Evolutionary conservation across 2,888 invertebrate species (phyloP).

Genomic region (Latheticus oryzae): DNA sequence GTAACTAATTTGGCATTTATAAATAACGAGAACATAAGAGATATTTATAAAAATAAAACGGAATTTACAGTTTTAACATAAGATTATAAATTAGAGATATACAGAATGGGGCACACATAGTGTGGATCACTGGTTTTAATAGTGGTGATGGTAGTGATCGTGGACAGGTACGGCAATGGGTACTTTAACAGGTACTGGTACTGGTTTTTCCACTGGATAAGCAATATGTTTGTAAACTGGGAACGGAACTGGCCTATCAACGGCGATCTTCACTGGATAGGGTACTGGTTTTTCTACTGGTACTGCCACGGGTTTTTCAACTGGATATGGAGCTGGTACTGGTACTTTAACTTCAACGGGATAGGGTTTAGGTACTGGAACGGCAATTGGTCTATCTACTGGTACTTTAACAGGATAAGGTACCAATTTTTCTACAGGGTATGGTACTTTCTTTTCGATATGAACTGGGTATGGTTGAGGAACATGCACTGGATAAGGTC

Average conservation of each 20-base stretch:
- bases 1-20: slow-evolving; percentile 45
- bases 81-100: slow-evolving; percentile 29
- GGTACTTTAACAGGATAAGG: slow-evolving; percentile 75
- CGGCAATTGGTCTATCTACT: slow-evolving; percentile 72
- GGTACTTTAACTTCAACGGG: slow-evolving; percentile 69
- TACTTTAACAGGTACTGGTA: slow-evolving; percentile 76
- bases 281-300: slow-evolving; percentile 73
- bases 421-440: slow-evolving; percentile 73
- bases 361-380: slow-evolving; percentile 70
- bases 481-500: slow-evolving; percentile 77
- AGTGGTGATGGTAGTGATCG: slow-evolving; percentile 42
- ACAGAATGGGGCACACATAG: slow-evolving; percentile 53
- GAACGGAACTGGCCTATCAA: slow-evolving; percentile 75
- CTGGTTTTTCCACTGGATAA: slow-evolving; percentile 72
- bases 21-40: slow-evolving; percentile 46
- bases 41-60: slow-evolving; percentile 48
- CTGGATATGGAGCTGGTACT: slow-evolving; percentile 76
- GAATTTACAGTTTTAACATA: slow-evolving; percentile 12
- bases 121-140: slow-evolving; percentile 51
- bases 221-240: slow-evolving; percentile 75
- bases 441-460: slow-evolving; percentile 76
- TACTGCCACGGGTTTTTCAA: slow-evolving; percentile 75
- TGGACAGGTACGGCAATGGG: slow-evolving; percentile 64
- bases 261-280: slow-evolving; percentile 75
- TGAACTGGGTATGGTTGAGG: slow-evolving; percentile 76